Evolutionary conservation across 2,113 vertebrate species (phyloP).

Genomic region (Sphyrna mokarran): DNA sequence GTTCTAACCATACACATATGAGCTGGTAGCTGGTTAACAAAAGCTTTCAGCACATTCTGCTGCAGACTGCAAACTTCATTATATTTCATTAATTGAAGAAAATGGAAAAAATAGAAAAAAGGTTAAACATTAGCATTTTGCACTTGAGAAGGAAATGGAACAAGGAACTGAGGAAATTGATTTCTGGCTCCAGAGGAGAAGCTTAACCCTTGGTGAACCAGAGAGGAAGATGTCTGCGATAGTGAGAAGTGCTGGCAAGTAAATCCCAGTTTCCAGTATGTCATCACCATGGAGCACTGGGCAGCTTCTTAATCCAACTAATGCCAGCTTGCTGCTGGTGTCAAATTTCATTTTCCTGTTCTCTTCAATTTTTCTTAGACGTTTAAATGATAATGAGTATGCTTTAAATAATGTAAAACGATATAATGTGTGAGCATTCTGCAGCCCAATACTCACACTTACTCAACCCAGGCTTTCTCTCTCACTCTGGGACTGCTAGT

Average conservation of each 20-base stretch:
- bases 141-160: conserved; percentile 33
- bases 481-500: neutral
- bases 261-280: too few relatives aligned
- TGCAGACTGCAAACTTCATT: conserved; percentile 33
- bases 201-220: neutral
- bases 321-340: neutral
- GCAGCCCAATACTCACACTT: neutral
- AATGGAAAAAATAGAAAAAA: conserved; percentile 35
- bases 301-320: neutral
- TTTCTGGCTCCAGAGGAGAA: conserved; percentile 21
- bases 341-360: neutral
- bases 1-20: neutral
- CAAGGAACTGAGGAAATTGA: conserved; percentile 29
- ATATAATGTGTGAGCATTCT: neutral
- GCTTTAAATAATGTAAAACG: neutral
- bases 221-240: neutral
- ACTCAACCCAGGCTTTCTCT: neutral
- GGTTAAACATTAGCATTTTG: conserved; percentile 37
- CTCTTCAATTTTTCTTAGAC: neutral
- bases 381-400: neutral
- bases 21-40: conserved; percentile 21
- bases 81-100: conserved; percentile 37
- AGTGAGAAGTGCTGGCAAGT: neutral
- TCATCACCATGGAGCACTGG: neutral
- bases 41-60: conserved; percentile 19